These are phyloP conservation scores for Drosophila kurseongensis DNA, from an alignment of 1,140 invertebrate species.

Conservation along the genomic window DNA sequence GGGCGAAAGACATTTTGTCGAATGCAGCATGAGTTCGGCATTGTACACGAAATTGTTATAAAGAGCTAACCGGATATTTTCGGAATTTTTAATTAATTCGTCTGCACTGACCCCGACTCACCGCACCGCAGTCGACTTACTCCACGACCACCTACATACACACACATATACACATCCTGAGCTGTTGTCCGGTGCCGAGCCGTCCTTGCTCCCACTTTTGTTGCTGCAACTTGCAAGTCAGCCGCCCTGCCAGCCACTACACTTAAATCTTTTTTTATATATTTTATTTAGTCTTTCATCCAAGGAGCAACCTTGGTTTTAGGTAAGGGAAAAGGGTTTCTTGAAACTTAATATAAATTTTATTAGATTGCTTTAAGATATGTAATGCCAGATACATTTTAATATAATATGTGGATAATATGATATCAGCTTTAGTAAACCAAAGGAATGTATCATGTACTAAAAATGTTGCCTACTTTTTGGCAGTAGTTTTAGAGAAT, in stretches of 20 bases:
- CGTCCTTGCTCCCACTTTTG: conserved; percentile 58
- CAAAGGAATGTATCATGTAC: no score
- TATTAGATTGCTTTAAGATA: no score
- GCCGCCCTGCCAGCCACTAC: conserved; percentile 19
- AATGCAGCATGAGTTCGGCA: conserved; percentile 54
- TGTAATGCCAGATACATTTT: no score
- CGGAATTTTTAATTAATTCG: conserved; percentile 82
- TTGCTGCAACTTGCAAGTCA: conserved; percentile 58
- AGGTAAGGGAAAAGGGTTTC: no score
- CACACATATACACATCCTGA: conserved; percentile 49
- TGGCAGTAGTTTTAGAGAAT: no score
- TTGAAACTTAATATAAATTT: no score
- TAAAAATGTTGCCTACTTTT: no score
- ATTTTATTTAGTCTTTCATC: neutral
- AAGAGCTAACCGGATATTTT: conserved; percentile 82
- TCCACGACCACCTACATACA: conserved; percentile 4
- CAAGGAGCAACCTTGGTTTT: no score
- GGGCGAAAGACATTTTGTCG: conserved; percentile 40
- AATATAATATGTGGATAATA: no score
- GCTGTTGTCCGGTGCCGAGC: conserved; percentile 32
- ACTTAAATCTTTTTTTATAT: neutral
- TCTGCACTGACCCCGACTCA: conserved; percentile 32
- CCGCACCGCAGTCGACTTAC: neutral
- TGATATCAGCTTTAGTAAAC: no score
- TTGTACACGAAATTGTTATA: conserved; percentile 78